phyloP scores from a whole-genome alignment of 2,113 vertebrate species.

The Alethe diademata region DNA sequence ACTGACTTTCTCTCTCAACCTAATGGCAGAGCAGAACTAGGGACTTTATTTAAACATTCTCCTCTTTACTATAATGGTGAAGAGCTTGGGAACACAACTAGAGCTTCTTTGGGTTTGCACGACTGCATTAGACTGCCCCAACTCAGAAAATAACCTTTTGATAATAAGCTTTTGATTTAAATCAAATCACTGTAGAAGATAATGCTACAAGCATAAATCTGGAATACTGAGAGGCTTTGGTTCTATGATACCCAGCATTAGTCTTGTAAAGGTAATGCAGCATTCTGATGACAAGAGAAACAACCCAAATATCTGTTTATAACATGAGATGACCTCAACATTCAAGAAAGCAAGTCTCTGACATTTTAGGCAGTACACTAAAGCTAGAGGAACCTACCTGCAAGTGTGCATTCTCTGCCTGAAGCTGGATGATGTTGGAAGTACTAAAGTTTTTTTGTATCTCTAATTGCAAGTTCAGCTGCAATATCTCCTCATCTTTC shows the following conservation, averaged over 20 bases:
- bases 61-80: not conserved
- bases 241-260: not conserved
- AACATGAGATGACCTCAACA: not conserved
- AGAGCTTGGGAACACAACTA: not conserved
- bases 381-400: conserved; percentile 71
- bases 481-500: conserved; percentile 80
- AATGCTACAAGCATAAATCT: not conserved
- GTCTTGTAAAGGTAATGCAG: not conserved
- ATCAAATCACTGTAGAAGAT: not conserved
- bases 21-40: not conserved
- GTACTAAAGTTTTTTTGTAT: conserved; percentile 64
- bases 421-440: conserved; percentile 67
- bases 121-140: not conserved
- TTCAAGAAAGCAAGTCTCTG: not conserved
- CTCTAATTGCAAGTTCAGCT: conserved; percentile 80
- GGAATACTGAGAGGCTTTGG: rapidly evolving
- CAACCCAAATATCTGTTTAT: not conserved
- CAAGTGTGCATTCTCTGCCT: conserved; percentile 72
- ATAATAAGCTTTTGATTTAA: not conserved
- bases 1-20: not conserved
- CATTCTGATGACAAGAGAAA: not conserved
- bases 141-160: not conserved
- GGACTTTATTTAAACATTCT: not conserved
- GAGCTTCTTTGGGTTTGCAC: not conserved
- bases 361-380: not conserved